Evolutionary conservation across 1,140 invertebrate genomes (phyloP), one percentile per base, ranked within the genome.

Genomic region (Aplysia californica): DNA sequence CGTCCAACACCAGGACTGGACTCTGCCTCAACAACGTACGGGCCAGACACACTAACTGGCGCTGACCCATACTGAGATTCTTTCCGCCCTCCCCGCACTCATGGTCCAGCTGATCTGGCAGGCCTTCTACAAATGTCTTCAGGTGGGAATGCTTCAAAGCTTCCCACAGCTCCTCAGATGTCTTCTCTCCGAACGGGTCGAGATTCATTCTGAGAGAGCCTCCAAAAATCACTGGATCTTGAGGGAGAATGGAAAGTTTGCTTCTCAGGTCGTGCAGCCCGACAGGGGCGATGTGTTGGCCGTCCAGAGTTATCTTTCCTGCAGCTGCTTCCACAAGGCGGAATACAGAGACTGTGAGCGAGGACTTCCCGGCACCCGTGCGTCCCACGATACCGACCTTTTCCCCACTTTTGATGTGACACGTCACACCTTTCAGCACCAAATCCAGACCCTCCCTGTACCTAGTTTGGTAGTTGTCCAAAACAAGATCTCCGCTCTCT

Each of bases 291-390:
- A 78, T 82, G 35, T 83, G 31, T 1, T 67, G n/a, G n/a, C 50
- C 71, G 55, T 79, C 79, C 55, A 82, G 75, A 2, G 33, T 35
- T 10, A 82, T 75, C 3, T 66, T 75, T 31, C 74, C 75, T 35
- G 69, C 73, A 61, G 93, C 92, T 3, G 94, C 91, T 77, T 93
- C 93, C 18, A 91, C 90, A 65, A 97, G 82, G 67, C 95, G 91
- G 84, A 97, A 96, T 0, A 97, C 85, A 0, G 95, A 94, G 39
- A 93, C 89, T 69, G 96, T 76, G 18, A 90, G 66, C 6, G 86
- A 86, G n/a, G 74, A 82, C 77, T 90, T 90, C 3, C 88, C 87
- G 18, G 85, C 85, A 26, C 83, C 86, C 50, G 89, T 91, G 80
- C 87, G n/a, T n/a, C n/a, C n/a, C n/a, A n/a, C n/a, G n/a, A n/a